phyloP scores from a whole-genome alignment of 2,888 invertebrate genomes.

The Dascillus cervinus region DNA sequence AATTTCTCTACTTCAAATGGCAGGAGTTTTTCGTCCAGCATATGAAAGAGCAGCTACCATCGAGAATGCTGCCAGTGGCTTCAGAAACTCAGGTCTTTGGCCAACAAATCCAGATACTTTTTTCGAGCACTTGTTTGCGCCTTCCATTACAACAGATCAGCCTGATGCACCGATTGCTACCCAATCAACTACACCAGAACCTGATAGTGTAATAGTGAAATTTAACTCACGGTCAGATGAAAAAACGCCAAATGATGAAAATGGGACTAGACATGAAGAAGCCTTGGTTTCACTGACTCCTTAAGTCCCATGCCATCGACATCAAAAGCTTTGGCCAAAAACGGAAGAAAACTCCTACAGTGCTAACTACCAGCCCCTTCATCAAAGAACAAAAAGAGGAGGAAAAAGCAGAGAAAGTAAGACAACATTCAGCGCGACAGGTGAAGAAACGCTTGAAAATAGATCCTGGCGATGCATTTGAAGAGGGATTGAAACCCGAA shows the following conservation, averaged over 20 bases:
- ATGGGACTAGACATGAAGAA: constrained; percentile 2
- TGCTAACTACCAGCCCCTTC: constrained; percentile 6
- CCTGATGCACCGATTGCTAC: constrained; percentile 6
- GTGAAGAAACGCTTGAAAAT: too few species aligned
- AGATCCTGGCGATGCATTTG: too few species aligned
- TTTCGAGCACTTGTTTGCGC: constrained; percentile 7
- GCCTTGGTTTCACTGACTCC: constrained; percentile 2
- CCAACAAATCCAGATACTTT: constrained; percentile 8
- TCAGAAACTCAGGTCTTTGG: constrained; percentile 8
- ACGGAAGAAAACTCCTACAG: constrained; percentile 5
- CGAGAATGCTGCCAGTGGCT: constrained; percentile 5
- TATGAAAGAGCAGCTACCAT: constrained; percentile 8
- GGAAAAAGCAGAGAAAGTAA: constrained; percentile 1
- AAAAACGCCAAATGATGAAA: constrained; percentile 6
- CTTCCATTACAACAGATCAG: constrained; percentile 6
- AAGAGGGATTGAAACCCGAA: too few species aligned
- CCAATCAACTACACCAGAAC: constrained; percentile 5
- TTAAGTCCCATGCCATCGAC: constrained; percentile 4
- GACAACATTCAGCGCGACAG: too few species aligned
- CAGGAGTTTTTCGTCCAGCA: constrained; percentile 5
- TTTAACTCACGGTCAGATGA: background rate
- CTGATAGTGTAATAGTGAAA: constrained; percentile 4
- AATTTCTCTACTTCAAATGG: too few species aligned
- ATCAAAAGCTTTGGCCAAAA: constrained; percentile 6
- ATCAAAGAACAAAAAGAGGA: constrained; percentile 5